These are phyloP conservation scores for Cerastoderma edule DNA, from an alignment of 2,888 invertebrate genomes.

Conservation along the genomic window DNA sequence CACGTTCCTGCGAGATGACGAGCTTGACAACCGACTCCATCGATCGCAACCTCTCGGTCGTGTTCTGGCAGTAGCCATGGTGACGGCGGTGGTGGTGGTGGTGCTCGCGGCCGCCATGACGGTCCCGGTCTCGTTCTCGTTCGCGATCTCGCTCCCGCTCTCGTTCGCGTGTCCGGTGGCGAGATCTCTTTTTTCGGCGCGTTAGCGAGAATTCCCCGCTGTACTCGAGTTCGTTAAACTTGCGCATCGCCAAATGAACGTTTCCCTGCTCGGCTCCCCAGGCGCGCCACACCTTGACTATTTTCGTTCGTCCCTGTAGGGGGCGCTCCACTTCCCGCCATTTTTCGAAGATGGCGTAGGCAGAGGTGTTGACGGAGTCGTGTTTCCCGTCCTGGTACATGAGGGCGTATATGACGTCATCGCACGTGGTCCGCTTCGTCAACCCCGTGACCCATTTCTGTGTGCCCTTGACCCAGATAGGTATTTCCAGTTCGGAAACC, in stretches of 20 bases:
- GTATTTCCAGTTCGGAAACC: constrained; percentile 67
- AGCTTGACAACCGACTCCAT: constrained; percentile 83
- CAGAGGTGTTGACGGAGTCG: constrained; percentile 91
- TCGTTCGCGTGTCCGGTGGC: constrained; percentile 64
- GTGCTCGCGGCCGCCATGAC: constrained; percentile 47
- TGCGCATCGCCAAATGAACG: constrained; percentile 83
- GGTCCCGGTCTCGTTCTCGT: constrained; percentile 54
- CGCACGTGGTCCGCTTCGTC: constrained; percentile 90
- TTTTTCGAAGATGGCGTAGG: constrained; percentile 86
- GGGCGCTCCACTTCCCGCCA: constrained; percentile 87
- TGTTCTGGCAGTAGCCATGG: constrained; percentile 58
- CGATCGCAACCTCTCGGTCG: constrained; percentile 64
- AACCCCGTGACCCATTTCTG: constrained; percentile 93
- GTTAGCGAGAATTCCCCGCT: constrained; percentile 67
- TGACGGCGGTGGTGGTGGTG: constrained; percentile 48
- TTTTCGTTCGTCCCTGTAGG: constrained; percentile 89
- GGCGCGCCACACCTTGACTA: constrained; percentile 91
- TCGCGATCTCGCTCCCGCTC: constrained; percentile 63
- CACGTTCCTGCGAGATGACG: constrained; percentile 87
- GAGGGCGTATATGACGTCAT: constrained; percentile 90
- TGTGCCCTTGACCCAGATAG: constrained; percentile 90
- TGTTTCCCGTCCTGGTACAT: constrained; percentile 85
- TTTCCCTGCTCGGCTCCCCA: constrained; percentile 90
- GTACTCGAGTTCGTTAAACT: constrained; percentile 72
- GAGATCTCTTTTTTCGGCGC: constrained; percentile 61